phyloP scores from a whole-genome alignment of 2,797 vertebrate genomes.

The Channallabes apus region DNA sequence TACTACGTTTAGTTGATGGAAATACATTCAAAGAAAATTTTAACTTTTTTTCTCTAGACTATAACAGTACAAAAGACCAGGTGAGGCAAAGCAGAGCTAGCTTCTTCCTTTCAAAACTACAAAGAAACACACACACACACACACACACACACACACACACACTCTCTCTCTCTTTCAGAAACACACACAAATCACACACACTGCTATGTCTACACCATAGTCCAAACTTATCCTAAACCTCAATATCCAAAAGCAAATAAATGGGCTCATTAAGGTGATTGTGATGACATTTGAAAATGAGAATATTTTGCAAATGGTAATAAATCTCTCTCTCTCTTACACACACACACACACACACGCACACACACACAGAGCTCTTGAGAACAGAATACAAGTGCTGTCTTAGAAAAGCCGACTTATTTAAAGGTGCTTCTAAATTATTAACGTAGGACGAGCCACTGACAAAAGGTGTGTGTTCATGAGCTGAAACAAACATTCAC shows the following conservation, averaged over 20 bases:
- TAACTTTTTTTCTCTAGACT: neutral
- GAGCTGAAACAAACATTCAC: neutral
- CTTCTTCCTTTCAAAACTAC: constrained; percentile 23
- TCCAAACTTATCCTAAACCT: neutral
- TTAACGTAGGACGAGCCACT: constrained; percentile 24
- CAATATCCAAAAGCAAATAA: neutral
- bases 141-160: neutral
- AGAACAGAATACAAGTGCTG: neutral
- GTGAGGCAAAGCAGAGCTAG: constrained; percentile 15
- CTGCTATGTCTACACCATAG: too few relatives aligned
- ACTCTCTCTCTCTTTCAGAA: neutral
- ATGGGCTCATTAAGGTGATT: neutral
- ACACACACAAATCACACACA: neutral
- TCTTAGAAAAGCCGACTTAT: constrained; percentile 31
- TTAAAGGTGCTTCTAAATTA: constrained; percentile 45
- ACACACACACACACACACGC: neutral
- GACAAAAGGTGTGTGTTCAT: constrained; percentile 22
- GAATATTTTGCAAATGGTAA: too few relatives aligned
- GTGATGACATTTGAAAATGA: neutral
- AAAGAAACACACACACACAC: constrained; percentile 11
- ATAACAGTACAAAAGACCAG: constrained; percentile 13
- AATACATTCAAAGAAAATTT: constrained; percentile 19
- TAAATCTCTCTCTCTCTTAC: too few relatives aligned
- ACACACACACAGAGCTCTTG: neutral
- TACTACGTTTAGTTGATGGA: constrained; percentile 6